Evolutionary conservation across 1,140 invertebrate species (phyloP).

Genomic region (Neomicropteryx cornuta): DNA sequence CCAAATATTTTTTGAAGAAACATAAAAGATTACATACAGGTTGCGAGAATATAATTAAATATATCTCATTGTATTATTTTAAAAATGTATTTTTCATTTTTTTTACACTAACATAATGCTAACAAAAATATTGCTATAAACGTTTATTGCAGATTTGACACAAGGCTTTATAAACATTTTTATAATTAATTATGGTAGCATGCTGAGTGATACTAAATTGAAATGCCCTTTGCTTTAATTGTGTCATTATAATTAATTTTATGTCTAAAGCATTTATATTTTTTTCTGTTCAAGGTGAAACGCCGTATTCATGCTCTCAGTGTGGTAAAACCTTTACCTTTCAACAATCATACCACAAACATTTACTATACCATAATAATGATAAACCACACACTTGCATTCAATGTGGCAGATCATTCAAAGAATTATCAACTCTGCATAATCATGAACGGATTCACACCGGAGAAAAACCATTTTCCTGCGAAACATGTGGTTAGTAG

Average conservation of each 20-base stretch:
- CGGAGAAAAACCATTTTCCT: slow-evolving; percentile 84
- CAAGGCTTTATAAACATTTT: too few relatives aligned
- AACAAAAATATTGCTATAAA: too few relatives aligned
- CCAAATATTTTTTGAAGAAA: slow-evolving; percentile 84
- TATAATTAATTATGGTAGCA: too few relatives aligned
- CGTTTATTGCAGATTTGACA: too few relatives aligned
- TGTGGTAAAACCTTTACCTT: slow-evolving; percentile 85
- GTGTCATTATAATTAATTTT: background rate
- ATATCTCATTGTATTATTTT: too few relatives aligned
- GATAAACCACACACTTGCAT: slow-evolving; percentile 72
- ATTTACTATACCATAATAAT: slow-evolving; percentile 74
- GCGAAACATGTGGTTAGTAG: slow-evolving; percentile 73
- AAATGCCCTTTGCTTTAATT: slow-evolving; percentile 16
- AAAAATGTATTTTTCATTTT: too few relatives aligned
- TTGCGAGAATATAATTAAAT: too few relatives aligned
- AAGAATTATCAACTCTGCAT: slow-evolving; percentile 79
- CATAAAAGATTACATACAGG: slow-evolving; percentile 73
- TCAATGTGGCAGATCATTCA: slow-evolving; percentile 73
- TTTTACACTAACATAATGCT: too few relatives aligned
- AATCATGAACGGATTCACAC: slow-evolving; percentile 82
- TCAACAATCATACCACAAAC: slow-evolving; percentile 86
- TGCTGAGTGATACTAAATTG: too few relatives aligned
- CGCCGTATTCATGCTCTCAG: slow-evolving; percentile 72
- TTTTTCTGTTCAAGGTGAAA: slow-evolving; percentile 53
- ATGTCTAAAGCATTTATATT: slow-evolving; percentile 4